Evolutionary conservation across 2,113 vertebrate species (phyloP).

Genomic region (Tachuris rubrigastra): DNA sequence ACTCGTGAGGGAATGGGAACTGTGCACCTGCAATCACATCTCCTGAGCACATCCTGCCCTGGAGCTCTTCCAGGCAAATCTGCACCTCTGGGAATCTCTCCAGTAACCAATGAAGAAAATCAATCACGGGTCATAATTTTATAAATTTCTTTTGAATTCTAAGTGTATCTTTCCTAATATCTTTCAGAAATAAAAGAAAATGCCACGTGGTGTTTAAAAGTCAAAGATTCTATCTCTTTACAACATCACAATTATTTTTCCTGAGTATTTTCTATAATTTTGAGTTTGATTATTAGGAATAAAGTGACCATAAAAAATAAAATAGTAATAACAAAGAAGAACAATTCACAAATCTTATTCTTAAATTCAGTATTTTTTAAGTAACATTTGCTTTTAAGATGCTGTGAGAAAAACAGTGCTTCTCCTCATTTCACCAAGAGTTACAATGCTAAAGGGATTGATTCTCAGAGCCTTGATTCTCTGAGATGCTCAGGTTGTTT

Average conservation of each 20-base stretch:
- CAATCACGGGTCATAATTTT: not conserved
- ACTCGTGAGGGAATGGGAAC: not conserved
- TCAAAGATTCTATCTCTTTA: not conserved
- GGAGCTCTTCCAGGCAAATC: not conserved
- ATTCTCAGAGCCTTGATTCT: not conserved
- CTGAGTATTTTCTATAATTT: not conserved
- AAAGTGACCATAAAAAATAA: not conserved
- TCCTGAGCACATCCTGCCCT: not conserved
- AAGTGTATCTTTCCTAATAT: not conserved
- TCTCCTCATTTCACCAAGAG: not conserved
- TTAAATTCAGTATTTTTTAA: not conserved
- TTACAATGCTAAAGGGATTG: not conserved
- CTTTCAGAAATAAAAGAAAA: not conserved
- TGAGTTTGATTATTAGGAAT: not conserved
- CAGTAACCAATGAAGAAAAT: not conserved
- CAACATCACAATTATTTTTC: not conserved
- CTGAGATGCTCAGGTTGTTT: not conserved
- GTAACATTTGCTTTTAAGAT: not conserved
- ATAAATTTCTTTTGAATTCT: not conserved
- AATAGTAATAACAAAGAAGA: not conserved
- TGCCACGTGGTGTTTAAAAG: not conserved
- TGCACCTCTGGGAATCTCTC: not conserved
- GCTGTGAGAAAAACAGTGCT: not conserved
- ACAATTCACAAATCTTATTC: not conserved
- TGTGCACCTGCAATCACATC: not conserved